Percentiles rank a stretch among this genome's conserved stretches.
These are phyloP conservation scores for Drosophila varians DNA, from an alignment of 1,140 invertebrate species.

Conservation along the genomic window DNA sequence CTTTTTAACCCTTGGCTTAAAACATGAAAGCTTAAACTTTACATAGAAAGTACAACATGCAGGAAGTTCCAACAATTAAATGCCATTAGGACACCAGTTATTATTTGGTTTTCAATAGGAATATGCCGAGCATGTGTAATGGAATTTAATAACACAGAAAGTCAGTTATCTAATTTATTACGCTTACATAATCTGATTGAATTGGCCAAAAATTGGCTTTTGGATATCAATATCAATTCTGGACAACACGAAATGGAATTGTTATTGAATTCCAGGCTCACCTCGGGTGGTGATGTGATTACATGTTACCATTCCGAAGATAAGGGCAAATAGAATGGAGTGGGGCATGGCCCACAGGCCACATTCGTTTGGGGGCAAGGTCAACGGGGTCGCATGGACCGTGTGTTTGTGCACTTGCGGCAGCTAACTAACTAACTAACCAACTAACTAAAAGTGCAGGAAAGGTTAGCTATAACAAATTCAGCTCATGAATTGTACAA, in stretches of 20 bases:
- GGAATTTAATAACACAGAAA: not conserved
- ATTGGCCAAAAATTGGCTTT: constrained; percentile 14
- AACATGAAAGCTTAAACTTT: not conserved
- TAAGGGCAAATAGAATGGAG: constrained; percentile 20
- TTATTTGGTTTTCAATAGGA: not conserved
- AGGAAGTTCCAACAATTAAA: not conserved
- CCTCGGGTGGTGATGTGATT: constrained; percentile 41
- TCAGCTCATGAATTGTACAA: constrained; percentile 57
- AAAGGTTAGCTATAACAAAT: constrained; percentile 53
- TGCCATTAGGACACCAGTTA: not conserved
- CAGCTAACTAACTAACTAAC: constrained; percentile 56
- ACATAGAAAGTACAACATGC: too few relatives aligned
- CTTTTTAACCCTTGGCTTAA: too few relatives aligned
- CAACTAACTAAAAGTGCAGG: constrained; percentile 16
- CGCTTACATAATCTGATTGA: constrained; percentile 6
- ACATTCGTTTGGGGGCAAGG: constrained; percentile 37
- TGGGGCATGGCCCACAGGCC: constrained; percentile 5
- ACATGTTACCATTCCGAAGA: constrained; percentile 12
- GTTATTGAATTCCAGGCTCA: constrained; percentile 29
- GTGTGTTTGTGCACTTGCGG: constrained; percentile 15
- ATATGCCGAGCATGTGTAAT: not conserved
- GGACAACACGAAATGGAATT: constrained; percentile 15
- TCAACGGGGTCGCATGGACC: constrained; percentile 63
- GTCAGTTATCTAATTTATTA: constrained; percentile 18
- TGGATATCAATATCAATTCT: not conserved